Conservation (phyloP, 2,113 vertebrate species). For the Symphodus melops region DNA sequence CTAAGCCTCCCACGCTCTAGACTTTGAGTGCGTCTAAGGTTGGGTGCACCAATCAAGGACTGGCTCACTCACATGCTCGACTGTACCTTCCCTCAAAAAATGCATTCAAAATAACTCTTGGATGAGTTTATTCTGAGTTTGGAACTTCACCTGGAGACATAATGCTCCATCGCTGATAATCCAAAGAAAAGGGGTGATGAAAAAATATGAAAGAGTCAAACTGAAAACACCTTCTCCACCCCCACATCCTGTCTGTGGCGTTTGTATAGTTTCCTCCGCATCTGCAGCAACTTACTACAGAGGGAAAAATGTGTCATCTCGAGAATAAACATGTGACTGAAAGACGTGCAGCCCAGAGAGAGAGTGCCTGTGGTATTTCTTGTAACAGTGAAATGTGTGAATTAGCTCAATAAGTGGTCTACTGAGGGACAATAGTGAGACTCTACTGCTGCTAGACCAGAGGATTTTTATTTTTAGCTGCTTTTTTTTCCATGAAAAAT, state of each 20-base stretch:
- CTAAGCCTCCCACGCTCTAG: constrained; percentile 66
- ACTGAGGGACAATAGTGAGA: neutral
- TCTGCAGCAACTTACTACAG: constrained; percentile 57
- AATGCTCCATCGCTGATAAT: constrained; percentile 27
- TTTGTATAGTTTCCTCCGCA: constrained; percentile 57
- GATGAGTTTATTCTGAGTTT: neutral
- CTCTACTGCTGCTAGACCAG: constrained; percentile 14
- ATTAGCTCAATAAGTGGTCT: constrained; percentile 30
- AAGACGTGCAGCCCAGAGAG: constrained; percentile 22
- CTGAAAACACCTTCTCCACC: constrained; percentile 59
- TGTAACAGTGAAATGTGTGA: constrained; percentile 25
- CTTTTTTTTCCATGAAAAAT: constrained; percentile 26
- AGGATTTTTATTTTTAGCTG: constrained; percentile 28
- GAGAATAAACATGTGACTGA: constrained; percentile 39
- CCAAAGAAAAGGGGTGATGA: constrained; percentile 55
- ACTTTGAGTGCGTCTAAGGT: constrained; percentile 59
- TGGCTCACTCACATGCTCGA: constrained; percentile 34
- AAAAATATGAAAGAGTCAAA: constrained; percentile 63
- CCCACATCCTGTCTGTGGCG: constrained; percentile 64
- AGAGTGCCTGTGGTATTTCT: constrained; percentile 21
- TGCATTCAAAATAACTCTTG: constrained; percentile 28
- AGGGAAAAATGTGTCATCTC: constrained; percentile 46
- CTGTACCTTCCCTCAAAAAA: constrained; percentile 28
- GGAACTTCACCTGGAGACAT: constrained; percentile 33
- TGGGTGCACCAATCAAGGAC: constrained; percentile 51